Base-by-base conservation (phyloP, 2,113 vertebrate species). In the Psilopogon haemacephalus region DNA sequence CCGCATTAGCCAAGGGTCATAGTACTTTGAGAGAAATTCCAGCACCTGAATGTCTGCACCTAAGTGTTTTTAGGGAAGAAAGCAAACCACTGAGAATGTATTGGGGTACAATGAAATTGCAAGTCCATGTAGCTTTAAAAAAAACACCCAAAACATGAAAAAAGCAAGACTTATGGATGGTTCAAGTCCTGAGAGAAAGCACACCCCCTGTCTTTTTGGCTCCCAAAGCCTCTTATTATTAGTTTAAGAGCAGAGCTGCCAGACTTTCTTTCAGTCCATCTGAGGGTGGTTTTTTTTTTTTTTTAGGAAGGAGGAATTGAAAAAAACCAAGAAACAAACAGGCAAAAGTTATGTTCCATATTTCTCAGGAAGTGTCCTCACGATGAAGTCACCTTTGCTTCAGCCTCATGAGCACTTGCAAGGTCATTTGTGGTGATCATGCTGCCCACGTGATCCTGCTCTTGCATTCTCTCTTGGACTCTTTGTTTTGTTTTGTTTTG, bases 331-430 rank as follows among this genome's bases (percentile, higher is more conserved):
- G 5, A 42, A 42, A 42, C 12, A 44, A 40, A 28, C 38, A 38
- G 13, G n/a, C 38, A 67, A 87, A 85, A 73, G 90, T 83, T 94
- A 58, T 72, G 74, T 95, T 96, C 95, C 84, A 71, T 86, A 59
- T 73, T 90, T 58, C 73, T 86, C 56, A 67, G 78, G 93, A 95
- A 77, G 16, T 19, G 63, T 89, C 65, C 28, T 72, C 46, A 60
- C 28, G 9, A 3, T 19, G 65, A 48, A 86, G 55, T n/a, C 59
- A 81, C 50, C 80, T 77, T 60, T 79, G 37, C 30, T 44, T 30
- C 75, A 90, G 88, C 59, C 33, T 59, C 50, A 2, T 11, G 67
- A 64, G 30, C 37, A 7, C 42, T 86, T 4, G 1, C 21, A 33
- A 33, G 44, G 70, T 65, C 21, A 59, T 60, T 44, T 42, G 68